Evolutionary conservation across 2,888 invertebrate genomes (phyloP).

Genomic region (Bugula neritina): DNA sequence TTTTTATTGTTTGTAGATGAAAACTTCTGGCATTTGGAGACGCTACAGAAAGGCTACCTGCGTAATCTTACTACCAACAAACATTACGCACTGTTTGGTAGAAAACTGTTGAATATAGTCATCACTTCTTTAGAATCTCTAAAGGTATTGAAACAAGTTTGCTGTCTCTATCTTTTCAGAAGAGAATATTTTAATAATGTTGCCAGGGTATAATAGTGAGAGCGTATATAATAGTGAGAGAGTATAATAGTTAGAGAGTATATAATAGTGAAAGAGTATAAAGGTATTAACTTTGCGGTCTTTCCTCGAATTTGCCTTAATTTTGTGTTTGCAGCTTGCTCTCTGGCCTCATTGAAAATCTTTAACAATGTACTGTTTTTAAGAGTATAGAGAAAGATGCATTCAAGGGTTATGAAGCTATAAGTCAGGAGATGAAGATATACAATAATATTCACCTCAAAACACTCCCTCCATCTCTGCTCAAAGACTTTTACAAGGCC

Average conservation of each 20-base stretch:
- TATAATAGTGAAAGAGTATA: no score
- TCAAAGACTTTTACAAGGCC: not conserved
- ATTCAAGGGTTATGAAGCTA: not conserved
- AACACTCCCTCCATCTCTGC: not conserved
- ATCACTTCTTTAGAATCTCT: not conserved
- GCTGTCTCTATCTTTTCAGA: no score
- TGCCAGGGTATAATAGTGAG: no score
- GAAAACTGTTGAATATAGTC: not conserved
- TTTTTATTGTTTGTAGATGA: conserved; percentile 13
- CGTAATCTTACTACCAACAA: not conserved
- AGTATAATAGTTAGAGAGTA: no score
- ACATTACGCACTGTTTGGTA: not conserved
- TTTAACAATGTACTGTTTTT: not conserved
- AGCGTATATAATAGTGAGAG: no score
- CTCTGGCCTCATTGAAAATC: no score
- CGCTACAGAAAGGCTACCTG: not conserved
- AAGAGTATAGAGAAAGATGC: not conserved
- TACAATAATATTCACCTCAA: not conserved
- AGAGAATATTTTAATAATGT: no score
- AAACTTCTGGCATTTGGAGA: not conserved
- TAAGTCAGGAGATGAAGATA: not conserved
- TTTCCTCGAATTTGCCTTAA: no score
- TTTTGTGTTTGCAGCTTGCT: no score
- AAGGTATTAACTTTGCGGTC: no score
- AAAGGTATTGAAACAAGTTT: no score